Base-by-base conservation (phyloP, 2,888 invertebrate genomes). In the Tinea trinotella region DNA sequence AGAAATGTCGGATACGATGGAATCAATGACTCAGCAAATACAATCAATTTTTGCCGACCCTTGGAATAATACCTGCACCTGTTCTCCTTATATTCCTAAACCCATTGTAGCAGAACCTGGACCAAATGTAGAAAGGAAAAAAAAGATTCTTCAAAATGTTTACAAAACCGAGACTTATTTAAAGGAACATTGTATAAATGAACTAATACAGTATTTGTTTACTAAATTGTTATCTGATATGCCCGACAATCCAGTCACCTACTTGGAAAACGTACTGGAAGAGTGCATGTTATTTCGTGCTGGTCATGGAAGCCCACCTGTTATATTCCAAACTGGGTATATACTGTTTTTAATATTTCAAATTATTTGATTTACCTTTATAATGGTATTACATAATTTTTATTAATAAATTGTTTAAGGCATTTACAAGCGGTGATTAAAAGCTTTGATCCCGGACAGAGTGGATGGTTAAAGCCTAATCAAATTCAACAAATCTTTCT, bases 221-320 rank as follows among this genome's bases (percentile, higher is more conserved):
- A 71, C 77, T 0, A 82, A 82, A 66, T 55, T 82, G 12, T 58
- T 85, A 52, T 64, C 76, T 15, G 61, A 69, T 13, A 60, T 61
- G 7, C 63, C 75, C 0, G 56, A 61, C 3, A 71, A 72, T 52
- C 74, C 81, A 0, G 54, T 68, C 18, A 53, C 52, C 0, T 83
- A 65, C 60, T 56, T 77, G 7, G 72, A 71, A 61, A 66, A 72
- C 18, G 59, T 85, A 55, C 55, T 85, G 2, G 70, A 79, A 60
- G 70, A 81, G 13, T 79, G 80, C 55, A 84, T 85, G 83, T 54
- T 76, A 18, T 84, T 70, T 66, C 75, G 83, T 17, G 70, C 78
- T 35, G 79, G 81, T 9, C 67, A 71, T 61, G 79, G 76, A 17
- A 1, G 55, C n/a, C 65, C 80, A 1, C 84, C 84, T 5, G 76